Conservation (phyloP, 2,113 vertebrate species). For the Peromyscus leucopus region DNA sequence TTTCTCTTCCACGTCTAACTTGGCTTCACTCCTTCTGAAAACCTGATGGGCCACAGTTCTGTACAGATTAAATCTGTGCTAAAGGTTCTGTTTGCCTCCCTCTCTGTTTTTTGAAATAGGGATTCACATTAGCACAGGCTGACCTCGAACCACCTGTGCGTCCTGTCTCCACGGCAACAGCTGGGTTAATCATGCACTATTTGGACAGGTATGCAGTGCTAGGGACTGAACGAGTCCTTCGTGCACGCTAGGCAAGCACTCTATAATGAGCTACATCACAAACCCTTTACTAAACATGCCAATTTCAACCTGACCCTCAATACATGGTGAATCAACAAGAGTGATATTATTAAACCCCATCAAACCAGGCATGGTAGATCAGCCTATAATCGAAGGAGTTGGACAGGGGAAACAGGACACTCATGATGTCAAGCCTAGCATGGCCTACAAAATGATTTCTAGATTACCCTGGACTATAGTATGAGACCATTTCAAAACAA, state of each 20-base stretch:
- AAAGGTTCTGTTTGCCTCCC: neutral
- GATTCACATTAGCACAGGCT: neutral
- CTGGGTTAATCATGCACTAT: neutral
- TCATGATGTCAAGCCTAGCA: neutral
- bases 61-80: neutral
- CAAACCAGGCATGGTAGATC: neutral
- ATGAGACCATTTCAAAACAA: neutral
- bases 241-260: neutral
- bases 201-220: neutral
- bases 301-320: constrained; percentile 6
- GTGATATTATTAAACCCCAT: neutral
- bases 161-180: neutral
- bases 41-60: neutral
- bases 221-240: neutral
- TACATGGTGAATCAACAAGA: neutral
- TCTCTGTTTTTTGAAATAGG: neutral
- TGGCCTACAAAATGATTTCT: neutral
- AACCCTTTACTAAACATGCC: neutral
- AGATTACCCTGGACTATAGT: neutral
- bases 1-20: constrained; percentile 7
- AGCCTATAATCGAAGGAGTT: neutral
- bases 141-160: neutral
- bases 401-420: neutral
- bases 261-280: neutral
- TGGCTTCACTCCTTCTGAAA: neutral